A percentile compares a stretch with the other conserved stretches of the same genome.
phyloP scores from a whole-genome alignment of 2,888 invertebrate species.

The Melinopterus prodromus region DNA sequence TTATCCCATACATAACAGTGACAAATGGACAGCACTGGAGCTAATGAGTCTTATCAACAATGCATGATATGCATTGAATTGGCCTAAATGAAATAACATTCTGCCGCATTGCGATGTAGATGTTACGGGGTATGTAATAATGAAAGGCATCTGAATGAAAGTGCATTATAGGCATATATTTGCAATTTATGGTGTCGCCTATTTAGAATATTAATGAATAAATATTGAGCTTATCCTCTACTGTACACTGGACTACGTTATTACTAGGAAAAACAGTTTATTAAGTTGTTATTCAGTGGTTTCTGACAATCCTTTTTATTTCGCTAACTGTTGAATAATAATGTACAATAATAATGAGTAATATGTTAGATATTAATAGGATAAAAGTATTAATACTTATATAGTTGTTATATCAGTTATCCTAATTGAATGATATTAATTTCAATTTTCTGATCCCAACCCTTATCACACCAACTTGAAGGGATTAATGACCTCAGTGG shows the following conservation, averaged over 20 bases:
- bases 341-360: too few relatives aligned
- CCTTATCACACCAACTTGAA: neutral
- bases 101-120: too few relatives aligned
- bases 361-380: too few relatives aligned
- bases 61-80: neutral
- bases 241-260: too few relatives aligned
- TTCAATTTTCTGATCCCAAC: neutral
- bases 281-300: too few relatives aligned
- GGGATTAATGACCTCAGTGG: neutral
- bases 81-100: neutral
- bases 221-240: neutral
- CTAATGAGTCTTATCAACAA: conserved; percentile 4
- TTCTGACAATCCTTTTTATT: too few relatives aligned
- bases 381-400: neutral
- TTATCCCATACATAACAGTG: neutral
- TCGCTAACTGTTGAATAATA: too few relatives aligned
- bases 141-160: neutral
- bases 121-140: too few relatives aligned
- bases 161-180: neutral
- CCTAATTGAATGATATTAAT: neutral
- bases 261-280: too few relatives aligned
- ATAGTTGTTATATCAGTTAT: neutral
- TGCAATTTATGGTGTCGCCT: neutral
- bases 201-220: neutral
- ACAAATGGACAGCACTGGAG: neutral